Evolutionary conservation across 1,140 invertebrate species (phyloP).

Genomic region (Cydia strobilella): DNA sequence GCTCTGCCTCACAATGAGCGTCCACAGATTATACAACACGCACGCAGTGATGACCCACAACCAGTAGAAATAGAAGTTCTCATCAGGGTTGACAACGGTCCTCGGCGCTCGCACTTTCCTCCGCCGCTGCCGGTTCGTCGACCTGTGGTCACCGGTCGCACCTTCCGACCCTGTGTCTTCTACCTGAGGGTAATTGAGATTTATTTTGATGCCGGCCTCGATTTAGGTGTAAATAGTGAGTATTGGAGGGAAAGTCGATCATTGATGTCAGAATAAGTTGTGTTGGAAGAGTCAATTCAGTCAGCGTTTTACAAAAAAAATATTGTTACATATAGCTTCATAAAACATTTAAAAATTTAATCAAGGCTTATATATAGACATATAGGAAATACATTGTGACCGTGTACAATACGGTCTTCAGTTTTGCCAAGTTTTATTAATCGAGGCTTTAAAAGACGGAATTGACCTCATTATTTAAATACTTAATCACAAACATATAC

Average conservation of each 20-base stretch:
- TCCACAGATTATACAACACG: conserved; percentile 97
- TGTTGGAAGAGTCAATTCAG: too few relatives aligned
- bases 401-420: too few relatives aligned
- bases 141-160: conserved; percentile 81
- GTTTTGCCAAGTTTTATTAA: too few relatives aligned
- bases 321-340: too few relatives aligned
- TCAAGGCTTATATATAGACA: too few relatives aligned
- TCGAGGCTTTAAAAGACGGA: too few relatives aligned
- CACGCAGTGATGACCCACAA: conserved; percentile 92
- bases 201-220: background rate
- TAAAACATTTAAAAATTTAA: too few relatives aligned
- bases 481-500: too few relatives aligned
- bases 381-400: too few relatives aligned
- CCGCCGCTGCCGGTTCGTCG: conserved; percentile 81
- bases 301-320: too few relatives aligned
- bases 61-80: conserved; percentile 98
- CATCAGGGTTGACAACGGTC: conserved; percentile 96
- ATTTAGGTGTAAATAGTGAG: background rate
- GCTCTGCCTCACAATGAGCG: conserved; percentile 95
- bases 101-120: conserved; percentile 86
- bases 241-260: background rate
- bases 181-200: conserved; percentile 59
- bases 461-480: too few relatives aligned
- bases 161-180: conserved; percentile 86
- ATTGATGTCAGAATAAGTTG: background rate